Conservation (phyloP, 2,113 vertebrate genomes). For the Mixornis gularis region DNA sequence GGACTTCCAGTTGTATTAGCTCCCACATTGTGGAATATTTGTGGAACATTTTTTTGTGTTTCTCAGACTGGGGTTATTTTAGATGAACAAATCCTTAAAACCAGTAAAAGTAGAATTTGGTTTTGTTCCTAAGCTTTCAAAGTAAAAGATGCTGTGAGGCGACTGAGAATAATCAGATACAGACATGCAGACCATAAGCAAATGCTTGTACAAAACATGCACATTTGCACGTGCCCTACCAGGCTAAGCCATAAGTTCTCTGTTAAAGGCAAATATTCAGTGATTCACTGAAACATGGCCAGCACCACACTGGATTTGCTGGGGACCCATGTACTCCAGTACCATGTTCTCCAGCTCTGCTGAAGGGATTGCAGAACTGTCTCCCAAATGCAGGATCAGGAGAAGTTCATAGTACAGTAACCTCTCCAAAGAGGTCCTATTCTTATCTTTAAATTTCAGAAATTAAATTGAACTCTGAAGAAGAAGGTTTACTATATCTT, state of each 20-base stretch:
- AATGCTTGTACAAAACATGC: slow-evolving; percentile 12
- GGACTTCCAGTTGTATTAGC: not conserved
- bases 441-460: not conserved
- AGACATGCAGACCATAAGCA: slow-evolving; percentile 2
- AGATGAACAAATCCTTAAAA: slow-evolving; percentile 23
- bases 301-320: not conserved
- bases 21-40: not conserved
- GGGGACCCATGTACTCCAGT: not conserved
- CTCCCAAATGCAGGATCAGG: not conserved
- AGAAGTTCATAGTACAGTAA: not conserved
- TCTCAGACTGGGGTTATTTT: not conserved
- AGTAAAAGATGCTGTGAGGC: slow-evolving; percentile 37
- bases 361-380: not conserved
- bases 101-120: slow-evolving; percentile 29
- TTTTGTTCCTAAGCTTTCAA: slow-evolving; percentile 36
- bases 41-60: not conserved
- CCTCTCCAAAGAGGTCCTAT: not conserved
- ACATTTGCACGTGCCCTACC: not conserved
- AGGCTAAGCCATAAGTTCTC: not conserved
- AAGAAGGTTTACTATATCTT: not conserved
- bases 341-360: not conserved
- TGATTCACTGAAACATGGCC: not conserved
- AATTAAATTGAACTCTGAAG: not conserved
- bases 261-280: not conserved
- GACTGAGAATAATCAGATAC: slow-evolving; percentile 48